A percentile compares a stretch with the other conserved stretches of the same genome.
These are phyloP conservation scores for Cercocebus atys DNA, from an alignment of 2,113 vertebrate species.

Conservation along the genomic window DNA sequence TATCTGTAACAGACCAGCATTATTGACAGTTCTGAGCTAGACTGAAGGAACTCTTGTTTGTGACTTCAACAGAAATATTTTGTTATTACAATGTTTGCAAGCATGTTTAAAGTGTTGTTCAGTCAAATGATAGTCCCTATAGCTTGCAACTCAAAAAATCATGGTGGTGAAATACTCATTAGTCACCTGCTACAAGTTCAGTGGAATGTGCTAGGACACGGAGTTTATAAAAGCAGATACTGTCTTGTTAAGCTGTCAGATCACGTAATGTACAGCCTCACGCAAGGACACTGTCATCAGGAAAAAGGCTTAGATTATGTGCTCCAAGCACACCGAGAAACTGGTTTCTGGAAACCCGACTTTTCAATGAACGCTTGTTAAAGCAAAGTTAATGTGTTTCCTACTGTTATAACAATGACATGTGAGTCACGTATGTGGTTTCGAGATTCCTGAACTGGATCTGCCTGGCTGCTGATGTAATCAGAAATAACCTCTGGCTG, in stretches of 20 bases:
- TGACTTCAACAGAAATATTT: conserved; percentile 32
- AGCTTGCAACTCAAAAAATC: conserved; percentile 56
- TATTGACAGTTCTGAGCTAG: not conserved
- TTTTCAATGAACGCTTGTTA: conserved; percentile 73
- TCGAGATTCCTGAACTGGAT: conserved; percentile 68
- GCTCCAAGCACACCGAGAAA: conserved; percentile 51
- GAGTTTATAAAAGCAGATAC: conserved; percentile 63
- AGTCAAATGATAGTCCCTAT: conserved; percentile 46
- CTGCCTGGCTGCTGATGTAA: conserved; percentile 61
- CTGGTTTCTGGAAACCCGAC: conserved; percentile 71
- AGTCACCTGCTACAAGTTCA: conserved; percentile 71
- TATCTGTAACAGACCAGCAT: not conserved
- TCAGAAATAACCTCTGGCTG: conserved; percentile 64
- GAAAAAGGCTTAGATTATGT: conserved; percentile 23
- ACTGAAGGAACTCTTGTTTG: not conserved
- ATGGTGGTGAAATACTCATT: conserved; percentile 57
- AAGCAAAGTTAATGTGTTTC: conserved; percentile 71
- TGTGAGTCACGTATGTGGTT: conserved; percentile 76
- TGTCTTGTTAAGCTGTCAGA: conserved; percentile 62
- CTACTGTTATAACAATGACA: conserved; percentile 73
- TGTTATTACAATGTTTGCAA: conserved; percentile 17
- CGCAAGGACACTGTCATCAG: conserved; percentile 11
- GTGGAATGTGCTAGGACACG: conserved; percentile 57
- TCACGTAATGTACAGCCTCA: conserved; percentile 50
- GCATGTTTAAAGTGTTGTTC: conserved; percentile 51